These are phyloP conservation scores for Ostrea edulis DNA, from an alignment of 1,140 invertebrate genomes.

Conservation along the genomic window DNA sequence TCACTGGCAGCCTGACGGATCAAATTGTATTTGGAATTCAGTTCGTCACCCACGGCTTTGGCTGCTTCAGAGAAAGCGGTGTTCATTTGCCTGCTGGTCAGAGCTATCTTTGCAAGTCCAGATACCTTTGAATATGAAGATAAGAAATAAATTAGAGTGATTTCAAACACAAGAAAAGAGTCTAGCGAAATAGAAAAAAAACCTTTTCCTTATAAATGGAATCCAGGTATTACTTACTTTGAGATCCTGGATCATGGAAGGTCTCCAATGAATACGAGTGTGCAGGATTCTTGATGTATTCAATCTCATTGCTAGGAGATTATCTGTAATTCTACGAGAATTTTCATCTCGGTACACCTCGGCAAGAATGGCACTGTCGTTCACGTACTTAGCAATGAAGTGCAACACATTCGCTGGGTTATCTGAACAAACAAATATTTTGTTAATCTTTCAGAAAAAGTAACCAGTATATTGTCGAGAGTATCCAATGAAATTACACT, in stretches of 20 bases:
- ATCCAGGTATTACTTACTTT: constrained; percentile 59
- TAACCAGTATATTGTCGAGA: background rate
- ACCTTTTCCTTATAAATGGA: background rate
- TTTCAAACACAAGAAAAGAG: background rate
- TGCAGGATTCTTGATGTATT: constrained; percentile 92
- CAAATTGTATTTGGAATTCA: constrained; percentile 49
- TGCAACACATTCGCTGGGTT: constrained; percentile 62
- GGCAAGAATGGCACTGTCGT: constrained; percentile 60
- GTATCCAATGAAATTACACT: background rate
- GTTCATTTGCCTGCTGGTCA: background rate
- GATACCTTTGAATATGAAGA: background rate
- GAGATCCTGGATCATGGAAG: constrained; percentile 84
- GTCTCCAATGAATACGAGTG: constrained; percentile 88
- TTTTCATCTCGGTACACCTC: constrained; percentile 67
- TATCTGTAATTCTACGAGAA: constrained; percentile 68
- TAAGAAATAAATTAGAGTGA: background rate
- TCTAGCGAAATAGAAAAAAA: background rate
- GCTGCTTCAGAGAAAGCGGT: constrained; percentile 6
- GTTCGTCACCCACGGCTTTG: constrained; percentile 28
- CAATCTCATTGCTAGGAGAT: constrained; percentile 85
- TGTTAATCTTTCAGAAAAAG: background rate
- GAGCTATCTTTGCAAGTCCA: background rate
- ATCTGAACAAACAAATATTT: constrained; percentile 49
- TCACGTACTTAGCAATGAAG: constrained; percentile 61
- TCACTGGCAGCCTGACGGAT: constrained; percentile 35